These are phyloP conservation scores for Drosophila kanekoi DNA, from an alignment of 2,888 invertebrate genomes.

Conservation along the genomic window DNA sequence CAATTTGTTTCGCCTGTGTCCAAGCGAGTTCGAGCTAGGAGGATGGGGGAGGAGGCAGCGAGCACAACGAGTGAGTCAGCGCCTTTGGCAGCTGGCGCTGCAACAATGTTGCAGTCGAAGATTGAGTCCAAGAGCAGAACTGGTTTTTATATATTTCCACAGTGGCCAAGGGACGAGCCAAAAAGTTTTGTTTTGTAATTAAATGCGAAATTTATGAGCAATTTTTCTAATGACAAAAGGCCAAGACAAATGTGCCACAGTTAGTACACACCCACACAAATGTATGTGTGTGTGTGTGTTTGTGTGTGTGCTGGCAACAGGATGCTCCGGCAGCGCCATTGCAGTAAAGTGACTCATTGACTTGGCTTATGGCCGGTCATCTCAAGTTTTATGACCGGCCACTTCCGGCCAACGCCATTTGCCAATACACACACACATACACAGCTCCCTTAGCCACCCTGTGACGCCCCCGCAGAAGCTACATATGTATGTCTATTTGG, in stretches of 20 bases:
- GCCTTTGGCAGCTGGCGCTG: slow-evolving; percentile 59
- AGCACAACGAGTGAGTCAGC: slow-evolving; percentile 62
- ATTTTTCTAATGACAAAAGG: slow-evolving; percentile 73
- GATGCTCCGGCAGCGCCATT: slow-evolving; percentile 55
- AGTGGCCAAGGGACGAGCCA: slow-evolving; percentile 3
- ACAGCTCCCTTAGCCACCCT: no score
- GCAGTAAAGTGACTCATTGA: slow-evolving; percentile 77
- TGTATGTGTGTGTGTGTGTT: no score
- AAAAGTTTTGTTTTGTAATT: slow-evolving; percentile 69
- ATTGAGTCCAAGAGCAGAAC: slow-evolving; percentile 31
- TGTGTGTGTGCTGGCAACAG: slow-evolving; percentile 5
- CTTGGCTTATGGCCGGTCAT: slow-evolving; percentile 74
- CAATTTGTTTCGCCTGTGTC: slow-evolving; percentile 64
- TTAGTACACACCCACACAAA: slow-evolving; percentile 38
- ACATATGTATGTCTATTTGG: slow-evolving; percentile 35
- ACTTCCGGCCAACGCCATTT: slow-evolving; percentile 78
- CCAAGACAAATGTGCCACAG: slow-evolving; percentile 65
- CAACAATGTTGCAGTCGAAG: slow-evolving; percentile 67
- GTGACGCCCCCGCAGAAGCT: slow-evolving; percentile 43
- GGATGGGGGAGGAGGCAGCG: not conserved
- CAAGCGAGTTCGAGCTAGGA: not conserved
- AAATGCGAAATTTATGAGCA: slow-evolving; percentile 77
- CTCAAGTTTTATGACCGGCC: slow-evolving; percentile 81
- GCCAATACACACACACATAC: slow-evolving; percentile 15
- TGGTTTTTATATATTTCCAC: not conserved